Base-by-base conservation (phyloP, 2,113 vertebrate genomes). In the Spheniscus mendiculus region DNA sequence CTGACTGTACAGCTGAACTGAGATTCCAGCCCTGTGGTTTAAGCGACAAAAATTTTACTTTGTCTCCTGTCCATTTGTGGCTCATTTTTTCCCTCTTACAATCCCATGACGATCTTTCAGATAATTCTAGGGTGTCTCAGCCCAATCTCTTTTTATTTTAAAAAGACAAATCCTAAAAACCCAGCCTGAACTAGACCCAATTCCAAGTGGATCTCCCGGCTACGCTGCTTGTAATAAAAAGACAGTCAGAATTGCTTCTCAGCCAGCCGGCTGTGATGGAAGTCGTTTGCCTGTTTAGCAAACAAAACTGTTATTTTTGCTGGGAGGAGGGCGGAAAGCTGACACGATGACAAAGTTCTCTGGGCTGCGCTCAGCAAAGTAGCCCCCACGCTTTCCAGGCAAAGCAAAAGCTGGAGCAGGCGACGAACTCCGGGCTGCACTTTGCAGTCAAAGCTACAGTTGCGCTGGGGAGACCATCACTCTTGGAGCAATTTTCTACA, bases 401-500 rank as follows among this genome's bases (percentile, higher is more conserved):
- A 49, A 49, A 90, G 92, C 70, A 22, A 11, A 67, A 83, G 12
- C 20, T 9, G 2, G 78, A 22, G 58, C 49, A 25, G 61, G 59
- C 6, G 17, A 32, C 1, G 1, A 63, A 83, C 40, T 53, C 55
- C 0, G 27, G 65, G 67, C 71, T 73, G 61, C 95, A 69, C 83
- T 93, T 76, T 36, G 92, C 96, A 97, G 96, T 53, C 95, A n/a
- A 26, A 83, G 92, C 92, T 78, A 30, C 85, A 82, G 95, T 96
- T 88, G 84, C 25, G 18, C 90, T 30, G 82, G 91, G 93, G 91
- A 95, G 95, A 85, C 63, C 89, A 44, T 73, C 52, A 32, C 90
- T 97, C 96, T 65, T n/a, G 26, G 78, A 97, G 97, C 94, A 93
- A 96, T 98, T 97, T 96, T 96, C 97, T 83, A 62, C 95, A 44